Conservation (phyloP, 2,113 vertebrate genomes). For the Corythornis cristatus region DNA sequence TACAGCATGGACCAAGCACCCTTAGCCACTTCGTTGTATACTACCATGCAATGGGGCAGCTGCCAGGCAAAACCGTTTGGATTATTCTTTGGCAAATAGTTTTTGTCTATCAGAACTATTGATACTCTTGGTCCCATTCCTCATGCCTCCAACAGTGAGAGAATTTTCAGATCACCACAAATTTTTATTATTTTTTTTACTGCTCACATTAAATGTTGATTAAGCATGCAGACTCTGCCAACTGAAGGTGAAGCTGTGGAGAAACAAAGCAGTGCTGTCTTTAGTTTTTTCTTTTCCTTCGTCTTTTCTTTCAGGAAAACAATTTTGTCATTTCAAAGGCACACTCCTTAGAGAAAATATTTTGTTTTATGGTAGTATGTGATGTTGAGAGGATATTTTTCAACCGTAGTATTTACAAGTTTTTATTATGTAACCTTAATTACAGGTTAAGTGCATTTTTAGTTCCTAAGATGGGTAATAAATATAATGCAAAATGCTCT, state of each 20-base stretch:
- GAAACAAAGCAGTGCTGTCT: not conserved
- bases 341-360: not conserved
- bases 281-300: not conserved
- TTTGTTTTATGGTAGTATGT: not conserved
- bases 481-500: not conserved
- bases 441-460: conserved; percentile 27
- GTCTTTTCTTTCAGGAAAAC: not conserved
- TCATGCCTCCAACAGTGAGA: not conserved
- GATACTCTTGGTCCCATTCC: not conserved
- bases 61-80: not conserved
- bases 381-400: not conserved
- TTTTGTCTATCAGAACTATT: not conserved
- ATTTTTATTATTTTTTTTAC: not conserved
- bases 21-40: too few species aligned
- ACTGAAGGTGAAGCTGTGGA: not conserved
- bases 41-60: not conserved
- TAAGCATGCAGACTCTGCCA: not conserved
- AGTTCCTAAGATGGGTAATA: not conserved
- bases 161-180: not conserved
- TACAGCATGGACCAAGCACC: accelerated
- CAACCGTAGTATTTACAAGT: conserved; percentile 6
- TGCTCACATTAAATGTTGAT: not conserved
- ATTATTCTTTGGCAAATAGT: not conserved
- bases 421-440: conserved; percentile 30
- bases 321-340: not conserved